A percentile compares a stretch with the other conserved stretches of the same genome.
Conservation (phyloP, 2,888 invertebrate genomes). For the Branchipolynoe longqiensis region DNA sequence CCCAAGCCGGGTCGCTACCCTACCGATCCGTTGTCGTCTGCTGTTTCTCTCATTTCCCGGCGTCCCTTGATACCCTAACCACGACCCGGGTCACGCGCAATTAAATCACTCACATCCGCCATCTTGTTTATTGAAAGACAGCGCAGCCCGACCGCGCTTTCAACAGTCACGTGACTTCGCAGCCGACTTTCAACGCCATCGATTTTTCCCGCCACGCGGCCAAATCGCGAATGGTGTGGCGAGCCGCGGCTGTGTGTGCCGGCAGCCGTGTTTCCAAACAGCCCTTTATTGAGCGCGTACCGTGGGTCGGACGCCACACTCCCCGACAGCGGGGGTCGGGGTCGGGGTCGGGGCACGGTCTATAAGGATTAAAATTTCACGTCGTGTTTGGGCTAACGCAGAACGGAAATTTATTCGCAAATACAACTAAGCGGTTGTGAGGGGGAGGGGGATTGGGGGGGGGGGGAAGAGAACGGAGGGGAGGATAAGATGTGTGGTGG, state of each 20-base stretch:
- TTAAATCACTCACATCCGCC: conserved; percentile 51
- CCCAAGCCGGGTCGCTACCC: no score
- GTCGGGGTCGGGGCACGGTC: not conserved
- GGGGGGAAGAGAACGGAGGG: no score
- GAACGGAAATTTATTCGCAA: conserved; percentile 56
- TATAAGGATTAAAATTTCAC: conserved; percentile 50
- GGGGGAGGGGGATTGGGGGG: no score
- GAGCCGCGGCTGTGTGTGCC: no score
- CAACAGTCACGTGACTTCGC: conserved; percentile 22
- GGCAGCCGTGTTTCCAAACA: conserved; percentile 51
- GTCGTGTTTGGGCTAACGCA: conserved; percentile 19
- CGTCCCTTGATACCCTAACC: not conserved
- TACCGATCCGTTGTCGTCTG: no score
- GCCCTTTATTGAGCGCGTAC: conserved; percentile 52
- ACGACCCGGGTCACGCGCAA: conserved; percentile 35
- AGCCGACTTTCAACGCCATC: conserved; percentile 49
- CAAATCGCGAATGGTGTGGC: not conserved
- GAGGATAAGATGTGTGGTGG: no score
- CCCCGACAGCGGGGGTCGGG: not conserved
- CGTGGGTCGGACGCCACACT: no score
- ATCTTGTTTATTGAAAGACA: conserved; percentile 39
- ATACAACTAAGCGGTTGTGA: no score
- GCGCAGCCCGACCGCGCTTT: conserved; percentile 17
- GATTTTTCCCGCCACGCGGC: conserved; percentile 52
- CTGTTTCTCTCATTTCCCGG: no score